These are phyloP conservation scores for Himalopsyche anomala DNA, from an alignment of 2,888 invertebrate species.

Conservation along the genomic window DNA sequence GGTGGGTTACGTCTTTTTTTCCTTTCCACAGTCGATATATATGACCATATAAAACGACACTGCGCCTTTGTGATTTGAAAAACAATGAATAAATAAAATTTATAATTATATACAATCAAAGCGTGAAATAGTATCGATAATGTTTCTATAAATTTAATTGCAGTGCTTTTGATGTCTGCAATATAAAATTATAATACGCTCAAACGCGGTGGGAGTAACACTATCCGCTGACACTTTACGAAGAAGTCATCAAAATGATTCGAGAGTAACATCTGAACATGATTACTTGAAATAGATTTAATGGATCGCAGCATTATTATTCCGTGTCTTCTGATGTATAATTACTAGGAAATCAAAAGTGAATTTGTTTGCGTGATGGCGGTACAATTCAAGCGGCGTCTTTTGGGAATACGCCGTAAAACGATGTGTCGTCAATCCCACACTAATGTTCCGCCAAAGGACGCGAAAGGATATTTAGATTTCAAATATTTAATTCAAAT, in stretches of 20 bases:
- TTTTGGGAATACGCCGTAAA: background rate
- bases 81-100: too few relatives aligned
- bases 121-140: too few relatives aligned
- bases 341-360: slow-evolving; percentile 38
- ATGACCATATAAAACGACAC: too few relatives aligned
- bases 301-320: background rate
- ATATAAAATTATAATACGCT: too few relatives aligned
- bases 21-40: too few relatives aligned
- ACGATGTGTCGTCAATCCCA: background rate
- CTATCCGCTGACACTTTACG: background rate
- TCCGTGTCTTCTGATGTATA: slow-evolving; percentile 7
- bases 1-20: too few relatives aligned
- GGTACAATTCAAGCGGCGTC: background rate
- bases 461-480: background rate
- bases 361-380: slow-evolving; percentile 19
- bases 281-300: slow-evolving; percentile 19
- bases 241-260: background rate
- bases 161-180: too few relatives aligned
- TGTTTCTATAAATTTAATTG: too few relatives aligned
- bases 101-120: too few relatives aligned
- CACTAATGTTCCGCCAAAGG: background rate
- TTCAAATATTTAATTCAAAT: too few relatives aligned
- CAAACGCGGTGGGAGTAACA: background rate
- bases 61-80: too few relatives aligned
- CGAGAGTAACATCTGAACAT: slow-evolving; percentile 3